A percentile compares a stretch with the other conserved stretches of the same genome.
These are phyloP conservation scores for Smittia aterrima DNA, from an alignment of 2,888 invertebrate species.

Conservation along the genomic window DNA sequence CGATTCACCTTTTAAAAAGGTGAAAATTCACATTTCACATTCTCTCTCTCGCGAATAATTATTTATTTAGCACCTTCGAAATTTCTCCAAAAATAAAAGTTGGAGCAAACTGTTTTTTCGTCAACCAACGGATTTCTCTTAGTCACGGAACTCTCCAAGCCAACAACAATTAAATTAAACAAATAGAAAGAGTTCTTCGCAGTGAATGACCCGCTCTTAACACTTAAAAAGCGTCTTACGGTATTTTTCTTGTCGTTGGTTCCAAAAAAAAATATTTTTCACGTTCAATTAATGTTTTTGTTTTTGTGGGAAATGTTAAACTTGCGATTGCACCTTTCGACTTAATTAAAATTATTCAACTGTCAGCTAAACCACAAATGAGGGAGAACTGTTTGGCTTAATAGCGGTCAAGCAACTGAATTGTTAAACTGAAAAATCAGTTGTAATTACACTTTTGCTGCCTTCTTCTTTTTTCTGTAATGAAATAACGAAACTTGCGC, in stretches of 20 bases:
- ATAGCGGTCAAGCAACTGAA: constrained; percentile 1
- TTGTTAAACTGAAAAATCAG: constrained; percentile 19
- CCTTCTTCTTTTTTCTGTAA: not conserved
- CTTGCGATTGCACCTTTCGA: not conserved
- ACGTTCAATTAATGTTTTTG: not conserved
- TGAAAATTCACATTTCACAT: too few relatives aligned
- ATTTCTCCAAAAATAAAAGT: not conserved
- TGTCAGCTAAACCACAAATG: not conserved
- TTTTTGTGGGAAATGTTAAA: not conserved
- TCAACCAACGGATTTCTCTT: constrained; percentile 5
- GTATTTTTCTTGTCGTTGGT: not conserved
- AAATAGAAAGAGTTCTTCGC: not conserved
- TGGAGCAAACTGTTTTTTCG: not conserved
- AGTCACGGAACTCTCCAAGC: not conserved
- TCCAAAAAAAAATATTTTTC: not conserved
- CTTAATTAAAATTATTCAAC: not conserved
- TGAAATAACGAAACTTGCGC: not conserved
- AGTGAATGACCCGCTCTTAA: not conserved
- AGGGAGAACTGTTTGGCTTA: not conserved
- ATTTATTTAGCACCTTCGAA: not conserved
- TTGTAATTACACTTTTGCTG: constrained; percentile 15
- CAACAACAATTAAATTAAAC: not conserved
- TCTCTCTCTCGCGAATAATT: too few relatives aligned
- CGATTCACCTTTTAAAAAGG: too few relatives aligned
- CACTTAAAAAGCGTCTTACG: not conserved